Base-by-base conservation (phyloP, 2,797 vertebrate genomes). In the Cheirogaleus major region DNA sequence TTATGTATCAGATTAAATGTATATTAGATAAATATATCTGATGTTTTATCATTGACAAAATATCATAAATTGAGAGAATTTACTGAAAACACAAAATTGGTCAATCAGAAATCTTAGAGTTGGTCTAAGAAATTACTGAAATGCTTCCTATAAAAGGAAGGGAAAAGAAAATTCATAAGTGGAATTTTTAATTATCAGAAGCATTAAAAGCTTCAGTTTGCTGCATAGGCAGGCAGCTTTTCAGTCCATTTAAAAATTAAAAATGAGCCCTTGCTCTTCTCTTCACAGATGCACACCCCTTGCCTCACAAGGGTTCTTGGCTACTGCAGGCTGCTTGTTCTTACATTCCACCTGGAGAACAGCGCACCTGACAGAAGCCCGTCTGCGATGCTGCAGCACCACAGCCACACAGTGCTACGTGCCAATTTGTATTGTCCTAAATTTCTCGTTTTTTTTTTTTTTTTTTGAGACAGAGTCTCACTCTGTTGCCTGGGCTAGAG, bases 31-130 rank as follows among this genome's bases (percentile, higher is more conserved):
- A 79, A 84, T 52, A 89, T 45, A 89, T 23, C 20, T 82, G 14
- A 50, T 59, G 22, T 61, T 79, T 92, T 78, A 30, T 86, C 72
- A 89, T 1, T 84, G 67, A 63, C 22, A 92, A 92, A 95, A 67
- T 67, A 70, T 61, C 30, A 72, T 7, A 83, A 70, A 69, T 45
- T 0, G 0, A 38, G 4, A 90, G 35, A 70, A 70, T 73, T 90
- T 79, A 96, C n/a, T 69, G 10, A 88, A 91, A 96, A 96, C 55
- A 90, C n/a, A 93, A 95, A 94, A 87, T 52, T 8, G 41, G 73
- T 73, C 63, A 79, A 73, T 75, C 30, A 80, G 15, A 73, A 78
- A 81, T 91, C 83, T 52, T 85, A 12, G 18, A 50, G 17, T 57
- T 86, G 50, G 32, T 67, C 69, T 91, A 78, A 61, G 32, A 92